These are phyloP conservation scores for Athripsodes cinereus DNA, from an alignment of 2,888 invertebrate species.

Conservation along the genomic window DNA sequence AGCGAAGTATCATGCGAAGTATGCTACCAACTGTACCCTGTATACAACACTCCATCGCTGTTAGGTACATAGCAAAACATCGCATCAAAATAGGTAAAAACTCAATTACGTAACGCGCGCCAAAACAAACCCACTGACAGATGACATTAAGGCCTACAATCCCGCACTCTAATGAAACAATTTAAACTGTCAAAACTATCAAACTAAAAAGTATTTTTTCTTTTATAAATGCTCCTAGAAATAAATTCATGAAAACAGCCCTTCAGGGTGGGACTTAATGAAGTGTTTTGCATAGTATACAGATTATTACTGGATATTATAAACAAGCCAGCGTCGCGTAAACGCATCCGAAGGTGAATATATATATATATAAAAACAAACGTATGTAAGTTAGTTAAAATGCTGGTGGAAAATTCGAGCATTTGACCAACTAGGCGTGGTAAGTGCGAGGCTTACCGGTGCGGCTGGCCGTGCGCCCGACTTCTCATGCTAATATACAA, in stretches of 20 bases:
- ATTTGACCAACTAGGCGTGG: constrained; percentile 29
- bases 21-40: no score
- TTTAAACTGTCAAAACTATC: constrained; percentile 53
- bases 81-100: constrained; percentile 1
- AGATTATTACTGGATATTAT: not conserved
- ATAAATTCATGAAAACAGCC: not conserved
- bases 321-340: no score
- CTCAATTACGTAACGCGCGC: not conserved
- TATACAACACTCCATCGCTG: not conserved
- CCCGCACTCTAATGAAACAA: constrained; percentile 37
- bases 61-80: not conserved
- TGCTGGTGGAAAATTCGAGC: not conserved
- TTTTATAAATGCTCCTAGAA: not conserved
- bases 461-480: constrained; percentile 46
- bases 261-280: no score
- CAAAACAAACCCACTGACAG: constrained; percentile 33
- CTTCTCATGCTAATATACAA: constrained; percentile 52
- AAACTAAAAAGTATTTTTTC: not conserved
- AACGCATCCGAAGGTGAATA: not conserved
- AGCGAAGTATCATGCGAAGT: not conserved
- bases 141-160: constrained; percentile 39
- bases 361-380: not conserved
- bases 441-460: constrained; percentile 47
- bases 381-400: not conserved
- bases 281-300: not conserved